phyloP scores from a whole-genome alignment of 92 coral and sea anemone genomes.

The Chrysogorgia sp. region DNA sequence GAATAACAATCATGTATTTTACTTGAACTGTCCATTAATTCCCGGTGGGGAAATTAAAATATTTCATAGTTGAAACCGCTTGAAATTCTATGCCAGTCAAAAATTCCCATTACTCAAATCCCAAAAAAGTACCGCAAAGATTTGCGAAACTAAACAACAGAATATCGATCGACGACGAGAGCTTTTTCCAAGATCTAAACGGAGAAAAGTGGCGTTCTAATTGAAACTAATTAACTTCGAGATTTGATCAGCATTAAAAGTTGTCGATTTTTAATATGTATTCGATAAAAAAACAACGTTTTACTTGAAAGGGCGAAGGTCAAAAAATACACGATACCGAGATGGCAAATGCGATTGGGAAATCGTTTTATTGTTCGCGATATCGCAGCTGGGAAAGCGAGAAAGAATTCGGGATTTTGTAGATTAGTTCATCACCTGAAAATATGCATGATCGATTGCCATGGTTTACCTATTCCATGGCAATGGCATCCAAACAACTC shows the following conservation, averaged over 20 bases:
- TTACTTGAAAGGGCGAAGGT: slow-evolving; percentile 32
- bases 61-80: no score
- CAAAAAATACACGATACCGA: not conserved
- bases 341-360: not conserved
- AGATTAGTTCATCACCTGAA: not conserved
- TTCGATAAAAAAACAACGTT: not conserved
- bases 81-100: no score
- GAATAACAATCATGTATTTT: no score
- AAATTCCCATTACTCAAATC: no score
- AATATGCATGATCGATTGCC: not conserved
- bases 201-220: not conserved
- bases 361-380: not conserved
- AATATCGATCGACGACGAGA: no score
- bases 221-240: slow-evolving; percentile 23
- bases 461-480: slow-evolving; percentile 32
- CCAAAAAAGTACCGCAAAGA: no score
- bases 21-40: no score
- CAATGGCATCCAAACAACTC: slow-evolving; percentile 45
- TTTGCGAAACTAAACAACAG: no score
- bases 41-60: no score
- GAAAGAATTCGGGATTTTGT: no score
- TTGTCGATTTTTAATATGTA: not conserved
- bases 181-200: not conserved
- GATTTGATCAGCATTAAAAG: slow-evolving; percentile 11
- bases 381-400: not conserved